Base-by-base conservation (phyloP, 1,140 invertebrate species). In the Ips nitidus region DNA sequence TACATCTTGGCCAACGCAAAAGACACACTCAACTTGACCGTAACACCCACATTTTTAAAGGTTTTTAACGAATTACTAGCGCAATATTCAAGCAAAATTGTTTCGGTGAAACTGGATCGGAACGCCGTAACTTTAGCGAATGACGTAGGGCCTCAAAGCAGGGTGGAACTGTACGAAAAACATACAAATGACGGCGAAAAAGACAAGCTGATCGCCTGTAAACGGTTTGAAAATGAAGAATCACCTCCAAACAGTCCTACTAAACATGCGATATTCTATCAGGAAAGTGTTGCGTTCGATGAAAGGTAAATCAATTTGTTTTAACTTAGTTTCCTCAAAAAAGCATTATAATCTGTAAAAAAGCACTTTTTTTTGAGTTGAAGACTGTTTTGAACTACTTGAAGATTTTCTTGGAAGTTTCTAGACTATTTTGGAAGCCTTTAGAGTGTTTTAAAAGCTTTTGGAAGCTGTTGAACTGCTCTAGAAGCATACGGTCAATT, bases 1-100 rank as follows among this genome's bases (percentile, higher is more conserved):
- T 91, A 92, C 76, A 73, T 93, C 4, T 81, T 90, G 22, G 73
- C 93, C 4, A 86, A 90, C 69, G 85, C 88, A 1, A 84, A 87
- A 64, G 88, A 92, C 58, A 80, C 84, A 42, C 79, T 94, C 2
- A 87, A 90, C 73, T 74, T 93, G 2, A 91, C 90, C 2, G 62
- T 92, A n/a, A 91, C 90, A 1, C 88, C 85, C 2, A 82, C 83
- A 5, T 83, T 84, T 2, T 80, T 89, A 37, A 81, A 84, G 74
- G 84, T 71, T 40, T 73, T 91, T 3, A 84, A 86, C 52, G 86
- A 88, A 66, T 80, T 93, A 1, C 74, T 84, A 1, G 84, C 79
- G 1, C 82, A 85, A 3, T 85, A 88, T 65, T 79, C 79, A 0
- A 84, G 83, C 68, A 81, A 70, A 78, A 81, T 77, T 2, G 63